Evolutionary conservation across 2,113 vertebrate species (phyloP).

Genomic region (Podiceps cristatus): DNA sequence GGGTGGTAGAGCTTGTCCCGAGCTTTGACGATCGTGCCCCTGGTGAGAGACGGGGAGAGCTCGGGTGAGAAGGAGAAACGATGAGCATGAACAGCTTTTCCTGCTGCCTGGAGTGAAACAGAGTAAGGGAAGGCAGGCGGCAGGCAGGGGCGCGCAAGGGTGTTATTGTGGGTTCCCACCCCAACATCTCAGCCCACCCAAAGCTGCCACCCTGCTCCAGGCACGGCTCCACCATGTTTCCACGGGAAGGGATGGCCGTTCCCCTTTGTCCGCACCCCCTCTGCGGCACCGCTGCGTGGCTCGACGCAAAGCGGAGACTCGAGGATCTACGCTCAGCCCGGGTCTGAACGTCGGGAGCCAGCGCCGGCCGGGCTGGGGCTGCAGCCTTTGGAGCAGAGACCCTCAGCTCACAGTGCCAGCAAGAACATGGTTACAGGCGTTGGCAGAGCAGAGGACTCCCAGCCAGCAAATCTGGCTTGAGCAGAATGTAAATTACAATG

Average conservation of each 20-base stretch:
- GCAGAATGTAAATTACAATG: neutral
- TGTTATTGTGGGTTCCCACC: neutral
- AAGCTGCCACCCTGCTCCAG: neutral
- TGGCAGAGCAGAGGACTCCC: neutral
- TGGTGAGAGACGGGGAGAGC: conserved; percentile 43
- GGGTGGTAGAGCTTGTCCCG: conserved; percentile 98
- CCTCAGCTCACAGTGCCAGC: neutral
- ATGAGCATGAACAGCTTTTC: rapidly evolving
- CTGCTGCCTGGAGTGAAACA: neutral
- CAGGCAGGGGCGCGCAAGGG: rapidly evolving
- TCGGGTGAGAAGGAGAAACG: neutral
- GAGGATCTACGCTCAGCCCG: neutral
- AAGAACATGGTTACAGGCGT: rapidly evolving
- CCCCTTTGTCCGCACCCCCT: rapidly evolving
- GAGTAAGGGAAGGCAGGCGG: neutral
- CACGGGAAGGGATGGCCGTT: rapidly evolving
- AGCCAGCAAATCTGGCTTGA: neutral
- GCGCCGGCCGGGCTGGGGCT: neutral
- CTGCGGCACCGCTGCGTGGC: rapidly evolving
- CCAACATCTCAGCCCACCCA: neutral
- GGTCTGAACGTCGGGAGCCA: neutral
- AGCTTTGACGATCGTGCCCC: conserved; percentile 96
- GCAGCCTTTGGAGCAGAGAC: neutral
- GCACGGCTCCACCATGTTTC: rapidly evolving
- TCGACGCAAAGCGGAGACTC: neutral